These are phyloP conservation scores for Crypturellus undulatus DNA, from an alignment of 2,113 vertebrate genomes.

Conservation along the genomic window DNA sequence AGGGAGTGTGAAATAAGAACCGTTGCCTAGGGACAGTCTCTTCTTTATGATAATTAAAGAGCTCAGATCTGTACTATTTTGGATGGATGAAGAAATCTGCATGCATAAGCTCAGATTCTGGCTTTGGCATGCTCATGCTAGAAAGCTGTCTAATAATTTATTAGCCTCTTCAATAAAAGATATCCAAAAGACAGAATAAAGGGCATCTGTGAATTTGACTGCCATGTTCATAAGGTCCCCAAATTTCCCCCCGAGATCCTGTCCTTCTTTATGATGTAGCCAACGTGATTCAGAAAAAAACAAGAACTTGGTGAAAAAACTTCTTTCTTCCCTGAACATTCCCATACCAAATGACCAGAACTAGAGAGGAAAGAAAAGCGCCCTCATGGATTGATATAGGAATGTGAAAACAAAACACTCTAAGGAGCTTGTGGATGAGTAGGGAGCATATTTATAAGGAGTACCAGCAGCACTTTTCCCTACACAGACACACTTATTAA, in stretches of 20 bases:
- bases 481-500: neutral
- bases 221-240: neutral
- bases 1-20: conserved; percentile 58
- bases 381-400: neutral
- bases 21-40: conserved; percentile 61
- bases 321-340: neutral
- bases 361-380: neutral
- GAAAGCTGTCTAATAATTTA: conserved; percentile 58
- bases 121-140: conserved; percentile 26
- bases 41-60: conserved; percentile 64
- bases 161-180: conserved; percentile 59
- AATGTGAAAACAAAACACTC: neutral
- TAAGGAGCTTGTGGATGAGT: neutral
- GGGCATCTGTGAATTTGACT: neutral
- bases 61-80: conserved; percentile 52
- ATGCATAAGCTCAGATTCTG: conserved; percentile 55
- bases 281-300: neutral
- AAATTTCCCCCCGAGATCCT: neutral
- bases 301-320: neutral
- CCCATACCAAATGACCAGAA: neutral
- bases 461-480: neutral
- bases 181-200: conserved; percentile 13
- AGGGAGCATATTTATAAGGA: neutral
- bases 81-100: conserved; percentile 54
- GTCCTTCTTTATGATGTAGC: neutral